These are phyloP conservation scores for Grammomys dolichurus DNA, from an alignment of 2,113 vertebrate species.

Conservation along the genomic window DNA sequence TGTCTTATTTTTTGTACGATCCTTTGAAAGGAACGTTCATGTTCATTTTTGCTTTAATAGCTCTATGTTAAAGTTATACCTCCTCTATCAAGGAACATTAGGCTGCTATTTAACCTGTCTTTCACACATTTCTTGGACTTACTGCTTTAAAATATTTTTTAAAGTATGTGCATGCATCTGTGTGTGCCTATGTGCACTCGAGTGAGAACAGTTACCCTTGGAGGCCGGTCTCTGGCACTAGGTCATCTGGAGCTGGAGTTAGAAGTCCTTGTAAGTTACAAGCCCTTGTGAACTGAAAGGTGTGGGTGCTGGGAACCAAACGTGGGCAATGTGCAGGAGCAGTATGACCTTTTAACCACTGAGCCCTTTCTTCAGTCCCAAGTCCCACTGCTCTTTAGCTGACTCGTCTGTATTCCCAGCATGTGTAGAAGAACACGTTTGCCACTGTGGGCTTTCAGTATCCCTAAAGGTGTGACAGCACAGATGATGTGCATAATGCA, in stretches of 20 bases:
- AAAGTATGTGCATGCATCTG: background rate
- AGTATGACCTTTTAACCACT: background rate
- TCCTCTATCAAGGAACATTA: slow-evolving; percentile 5
- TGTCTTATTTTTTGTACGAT: background rate
- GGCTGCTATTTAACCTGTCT: background rate
- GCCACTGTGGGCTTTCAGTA: background rate
- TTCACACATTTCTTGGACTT: slow-evolving; percentile 9
- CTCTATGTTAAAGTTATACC: background rate
- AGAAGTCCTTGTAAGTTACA: background rate
- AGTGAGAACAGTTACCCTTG: background rate
- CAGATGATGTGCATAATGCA: background rate
- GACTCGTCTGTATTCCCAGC: background rate
- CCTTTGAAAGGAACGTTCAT: background rate
- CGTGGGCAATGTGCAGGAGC: too few relatives aligned
- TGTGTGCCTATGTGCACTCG: background rate
- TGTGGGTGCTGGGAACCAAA: too few relatives aligned
- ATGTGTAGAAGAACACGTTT: slow-evolving; percentile 10
- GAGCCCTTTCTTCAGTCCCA: background rate
- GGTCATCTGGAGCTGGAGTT: background rate
- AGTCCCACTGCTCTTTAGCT: background rate
- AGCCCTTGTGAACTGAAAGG: background rate
- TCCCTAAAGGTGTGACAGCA: slow-evolving; percentile 41
- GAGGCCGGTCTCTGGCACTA: background rate
- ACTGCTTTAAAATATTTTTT: background rate
- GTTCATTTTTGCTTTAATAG: background rate